phyloP scores from a whole-genome alignment of 2,113 vertebrate genomes.

The Polypterus senegalus region DNA sequence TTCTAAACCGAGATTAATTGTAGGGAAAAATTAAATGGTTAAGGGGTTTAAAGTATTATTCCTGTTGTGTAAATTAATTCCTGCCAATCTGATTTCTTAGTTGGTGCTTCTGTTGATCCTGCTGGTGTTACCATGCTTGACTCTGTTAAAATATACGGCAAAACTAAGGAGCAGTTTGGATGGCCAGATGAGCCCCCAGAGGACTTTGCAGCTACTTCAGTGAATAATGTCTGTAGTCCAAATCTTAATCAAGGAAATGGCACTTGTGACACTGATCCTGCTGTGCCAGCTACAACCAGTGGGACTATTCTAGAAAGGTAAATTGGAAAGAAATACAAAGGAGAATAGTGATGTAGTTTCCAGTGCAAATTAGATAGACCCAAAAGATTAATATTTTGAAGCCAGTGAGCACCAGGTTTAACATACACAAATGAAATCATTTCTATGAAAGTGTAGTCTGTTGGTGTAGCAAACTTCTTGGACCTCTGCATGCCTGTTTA shows the following conservation, averaged over 20 bases:
- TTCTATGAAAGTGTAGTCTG: too few species aligned
- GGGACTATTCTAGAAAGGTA: slow-evolving; percentile 94
- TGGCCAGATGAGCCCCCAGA: slow-evolving; percentile 96
- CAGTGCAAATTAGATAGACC: too few species aligned
- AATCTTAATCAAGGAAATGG: slow-evolving; percentile 82
- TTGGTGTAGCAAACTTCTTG: too few species aligned
- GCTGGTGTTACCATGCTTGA: slow-evolving; percentile 97
- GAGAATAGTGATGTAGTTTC: too few species aligned
- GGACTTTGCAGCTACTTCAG: slow-evolving; percentile 84
- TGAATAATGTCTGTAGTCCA: slow-evolving; percentile 85
- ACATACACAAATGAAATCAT: too few species aligned
- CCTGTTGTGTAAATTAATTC: background rate
- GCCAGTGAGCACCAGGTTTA: too few species aligned
- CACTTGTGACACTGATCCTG: slow-evolving; percentile 63
- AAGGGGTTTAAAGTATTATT: too few species aligned
- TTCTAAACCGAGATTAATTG: too few species aligned
- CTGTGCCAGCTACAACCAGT: slow-evolving; percentile 55
- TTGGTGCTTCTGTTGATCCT: slow-evolving; percentile 91
- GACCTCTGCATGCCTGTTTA: too few species aligned
- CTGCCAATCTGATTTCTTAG: slow-evolving; percentile 32
- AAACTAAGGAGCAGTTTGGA: slow-evolving; percentile 98
- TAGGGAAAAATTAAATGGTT: too few species aligned
- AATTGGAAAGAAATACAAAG: background rate
- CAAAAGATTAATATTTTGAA: too few species aligned
- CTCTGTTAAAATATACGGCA: slow-evolving; percentile 95